Evolutionary conservation across 2,888 invertebrate genomes (phyloP).

Genomic region (Xestobium rufovillosum): DNA sequence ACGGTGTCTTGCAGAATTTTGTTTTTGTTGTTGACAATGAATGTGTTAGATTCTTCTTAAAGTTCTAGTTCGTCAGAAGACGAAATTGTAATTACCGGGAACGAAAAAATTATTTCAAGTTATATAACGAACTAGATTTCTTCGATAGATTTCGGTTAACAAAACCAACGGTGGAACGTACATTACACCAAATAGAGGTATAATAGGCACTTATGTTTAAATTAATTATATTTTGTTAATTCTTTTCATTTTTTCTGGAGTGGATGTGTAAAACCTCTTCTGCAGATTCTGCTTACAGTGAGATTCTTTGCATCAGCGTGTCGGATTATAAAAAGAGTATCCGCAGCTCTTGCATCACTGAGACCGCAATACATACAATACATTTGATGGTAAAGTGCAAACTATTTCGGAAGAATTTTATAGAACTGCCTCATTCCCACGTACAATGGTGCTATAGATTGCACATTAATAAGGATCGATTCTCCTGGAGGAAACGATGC

Average conservation of each 20-base stretch:
- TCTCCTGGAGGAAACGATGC: conserved; percentile 26
- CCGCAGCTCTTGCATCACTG: conserved; percentile 14
- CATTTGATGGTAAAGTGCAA: conserved; percentile 14
- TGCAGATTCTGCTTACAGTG: conserved; percentile 14
- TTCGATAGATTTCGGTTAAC: conserved; percentile 9
- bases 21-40: not conserved
- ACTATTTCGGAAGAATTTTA: conserved; percentile 12
- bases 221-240: not conserved
- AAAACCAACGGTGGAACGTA: not conserved
- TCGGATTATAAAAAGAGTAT: conserved; percentile 14
- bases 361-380: conserved; percentile 13
- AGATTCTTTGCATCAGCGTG: conserved; percentile 17
- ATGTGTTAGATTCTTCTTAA: conserved; percentile 3
- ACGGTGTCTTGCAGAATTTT: too few relatives aligned
- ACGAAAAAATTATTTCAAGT: not conserved
- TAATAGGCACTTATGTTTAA: not conserved
- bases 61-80: conserved; percentile 9
- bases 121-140: conserved; percentile 5
- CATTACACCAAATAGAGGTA: conserved; percentile 7
- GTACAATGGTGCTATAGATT: conserved; percentile 24
- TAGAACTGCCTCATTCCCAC: conserved; percentile 18
- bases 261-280: conserved; percentile 6
- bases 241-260: not conserved
- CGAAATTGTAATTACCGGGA: conserved; percentile 3
- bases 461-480: conserved; percentile 27